A percentile compares a stretch with the other conserved stretches of the same genome.
phyloP scores from a whole-genome alignment of 1,140 invertebrate genomes.

The Venustaconcha ellipsiformis region DNA sequence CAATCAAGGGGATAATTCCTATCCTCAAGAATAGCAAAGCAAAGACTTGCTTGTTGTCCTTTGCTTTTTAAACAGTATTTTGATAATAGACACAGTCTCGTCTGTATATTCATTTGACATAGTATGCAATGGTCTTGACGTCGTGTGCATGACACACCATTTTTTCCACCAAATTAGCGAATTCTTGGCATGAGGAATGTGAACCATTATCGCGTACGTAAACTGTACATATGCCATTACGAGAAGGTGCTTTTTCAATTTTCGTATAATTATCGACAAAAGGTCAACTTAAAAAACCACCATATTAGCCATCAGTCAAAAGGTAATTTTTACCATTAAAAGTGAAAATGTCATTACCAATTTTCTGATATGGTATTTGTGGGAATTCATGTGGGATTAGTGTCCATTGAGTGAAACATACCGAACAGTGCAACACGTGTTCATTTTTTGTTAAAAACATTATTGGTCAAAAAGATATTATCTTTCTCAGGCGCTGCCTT shows the following conservation, averaged over 20 bases:
- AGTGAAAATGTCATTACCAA: conserved; percentile 33
- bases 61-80: conserved; percentile 4
- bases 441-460: conserved; percentile 43
- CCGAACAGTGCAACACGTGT: conserved; percentile 29
- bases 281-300: conserved; percentile 33
- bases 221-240: conserved; percentile 1
- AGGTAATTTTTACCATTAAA: conserved; percentile 19
- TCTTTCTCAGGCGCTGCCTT: conserved; percentile 30
- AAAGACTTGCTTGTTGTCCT: not conserved
- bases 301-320: conserved; percentile 33
- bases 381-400: conserved; percentile 21
- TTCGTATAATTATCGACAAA: conserved; percentile 26
- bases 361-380: conserved; percentile 28
- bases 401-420: conserved; percentile 32
- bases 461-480: conserved; percentile 41
- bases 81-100: not conserved
- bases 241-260: conserved; percentile 7
- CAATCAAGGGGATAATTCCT: conserved; percentile 1
- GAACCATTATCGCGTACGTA: conserved; percentile 9
- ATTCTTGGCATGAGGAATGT: conserved; percentile 8
- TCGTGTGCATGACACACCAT: conserved; percentile 9
- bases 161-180: conserved; percentile 10
- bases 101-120: not conserved
- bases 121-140: not conserved
- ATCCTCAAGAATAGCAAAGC: not conserved